Evolutionary conservation across 2,113 vertebrate species (phyloP).

Genomic region (Marcusenius ussheri): DNA sequence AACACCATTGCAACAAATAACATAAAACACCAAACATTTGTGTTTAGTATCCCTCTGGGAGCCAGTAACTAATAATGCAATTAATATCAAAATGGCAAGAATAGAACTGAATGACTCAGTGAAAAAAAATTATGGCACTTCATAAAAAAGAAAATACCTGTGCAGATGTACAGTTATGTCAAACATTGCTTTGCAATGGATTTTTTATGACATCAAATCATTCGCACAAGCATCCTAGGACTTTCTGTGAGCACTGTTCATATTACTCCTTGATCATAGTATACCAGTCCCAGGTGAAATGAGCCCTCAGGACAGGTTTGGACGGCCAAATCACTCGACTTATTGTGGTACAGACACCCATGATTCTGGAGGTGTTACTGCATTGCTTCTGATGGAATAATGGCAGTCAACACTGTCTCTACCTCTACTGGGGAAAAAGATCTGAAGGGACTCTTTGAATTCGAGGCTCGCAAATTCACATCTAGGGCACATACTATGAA

Average conservation of each 20-base stretch:
- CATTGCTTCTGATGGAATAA: background rate
- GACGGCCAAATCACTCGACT: background rate
- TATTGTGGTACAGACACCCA: background rate
- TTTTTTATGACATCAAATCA: background rate
- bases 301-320: background rate
- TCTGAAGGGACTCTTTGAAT: background rate
- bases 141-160: background rate
- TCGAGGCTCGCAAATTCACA: background rate
- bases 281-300: background rate
- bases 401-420: background rate
- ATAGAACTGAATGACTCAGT: background rate
- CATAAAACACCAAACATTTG: background rate
- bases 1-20: background rate
- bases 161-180: background rate
- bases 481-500: background rate
- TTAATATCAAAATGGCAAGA: background rate
- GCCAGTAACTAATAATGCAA: background rate
- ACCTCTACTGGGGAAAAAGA: background rate
- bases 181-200: background rate
- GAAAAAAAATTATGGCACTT: background rate
- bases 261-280: background rate
- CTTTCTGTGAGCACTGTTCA: background rate
- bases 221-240: background rate
- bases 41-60: background rate
- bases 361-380: background rate